These are phyloP conservation scores for Aricia artaxerxes DNA, from an alignment of 2,888 invertebrate genomes.

Conservation along the genomic window DNA sequence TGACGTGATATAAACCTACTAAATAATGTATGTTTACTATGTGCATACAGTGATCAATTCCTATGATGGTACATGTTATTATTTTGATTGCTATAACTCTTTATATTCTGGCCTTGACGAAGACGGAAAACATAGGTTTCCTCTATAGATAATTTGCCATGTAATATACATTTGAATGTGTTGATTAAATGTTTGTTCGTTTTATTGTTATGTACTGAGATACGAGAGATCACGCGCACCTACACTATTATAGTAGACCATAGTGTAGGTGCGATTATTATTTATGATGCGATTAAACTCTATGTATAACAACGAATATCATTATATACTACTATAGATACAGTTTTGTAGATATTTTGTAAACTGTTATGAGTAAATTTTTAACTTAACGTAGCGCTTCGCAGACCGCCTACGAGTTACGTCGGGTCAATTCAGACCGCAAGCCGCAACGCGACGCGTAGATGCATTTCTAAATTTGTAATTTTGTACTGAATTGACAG, in stretches of 20 bases:
- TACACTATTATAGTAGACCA: no score
- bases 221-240: background rate
- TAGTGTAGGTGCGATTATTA: background rate
- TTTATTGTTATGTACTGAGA: background rate
- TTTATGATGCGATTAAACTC: background rate
- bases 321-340: no score
- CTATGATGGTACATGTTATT: no score
- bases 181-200: conserved; percentile 12
- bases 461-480: no score
- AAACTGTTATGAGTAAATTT: no score
- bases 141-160: conserved; percentile 15
- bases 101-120: background rate
- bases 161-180: background rate
- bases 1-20: no score
- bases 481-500: no score
- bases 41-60: no score
- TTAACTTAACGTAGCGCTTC: background rate
- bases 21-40: no score
- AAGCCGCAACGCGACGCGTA: no score
- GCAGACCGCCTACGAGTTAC: background rate
- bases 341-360: no score
- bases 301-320: background rate
- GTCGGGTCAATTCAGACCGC: background rate
- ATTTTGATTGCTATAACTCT: background rate
- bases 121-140: conserved; percentile 19